Conservation (phyloP, 2,888 invertebrate species). For the Cataglyphis cursor region DNA sequence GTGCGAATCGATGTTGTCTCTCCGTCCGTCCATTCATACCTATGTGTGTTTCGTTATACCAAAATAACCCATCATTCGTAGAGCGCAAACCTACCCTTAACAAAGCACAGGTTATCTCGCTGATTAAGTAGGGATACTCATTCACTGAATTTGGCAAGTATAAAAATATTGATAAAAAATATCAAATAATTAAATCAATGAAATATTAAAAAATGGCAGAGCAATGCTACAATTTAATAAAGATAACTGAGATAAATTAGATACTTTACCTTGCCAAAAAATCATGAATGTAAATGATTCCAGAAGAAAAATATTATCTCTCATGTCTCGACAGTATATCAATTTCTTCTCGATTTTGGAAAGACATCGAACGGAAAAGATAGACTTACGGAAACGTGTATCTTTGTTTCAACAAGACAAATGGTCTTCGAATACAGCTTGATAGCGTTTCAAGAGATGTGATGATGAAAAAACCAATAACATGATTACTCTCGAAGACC, state of each 20-base stretch:
- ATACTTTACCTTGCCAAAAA: background rate
- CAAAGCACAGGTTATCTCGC: background rate
- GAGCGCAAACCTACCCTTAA: background rate
- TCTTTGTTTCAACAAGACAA: background rate
- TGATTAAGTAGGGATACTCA: constrained; percentile 11
- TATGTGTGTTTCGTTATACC: constrained; percentile 10
- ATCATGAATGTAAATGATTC: background rate
- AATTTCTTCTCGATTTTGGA: background rate
- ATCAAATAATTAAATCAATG: constrained; percentile 12
- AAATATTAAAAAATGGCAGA: background rate
- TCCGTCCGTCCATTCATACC: constrained; percentile 74
- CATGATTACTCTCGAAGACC: background rate
- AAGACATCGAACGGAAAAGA: background rate
- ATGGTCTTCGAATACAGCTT: background rate
- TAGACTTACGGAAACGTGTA: background rate
- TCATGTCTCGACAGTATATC: background rate
- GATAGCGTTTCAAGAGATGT: background rate
- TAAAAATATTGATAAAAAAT: background rate
- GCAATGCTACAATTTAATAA: background rate
- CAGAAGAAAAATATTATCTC: background rate
- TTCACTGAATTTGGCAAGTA: background rate
- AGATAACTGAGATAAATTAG: background rate
- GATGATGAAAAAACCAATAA: background rate
- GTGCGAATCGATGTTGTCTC: constrained; percentile 81
- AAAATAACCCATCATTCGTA: constrained; percentile 47